Conservation (phyloP, 92 coral and sea anemone genomes). For the Metridium senile region DNA sequence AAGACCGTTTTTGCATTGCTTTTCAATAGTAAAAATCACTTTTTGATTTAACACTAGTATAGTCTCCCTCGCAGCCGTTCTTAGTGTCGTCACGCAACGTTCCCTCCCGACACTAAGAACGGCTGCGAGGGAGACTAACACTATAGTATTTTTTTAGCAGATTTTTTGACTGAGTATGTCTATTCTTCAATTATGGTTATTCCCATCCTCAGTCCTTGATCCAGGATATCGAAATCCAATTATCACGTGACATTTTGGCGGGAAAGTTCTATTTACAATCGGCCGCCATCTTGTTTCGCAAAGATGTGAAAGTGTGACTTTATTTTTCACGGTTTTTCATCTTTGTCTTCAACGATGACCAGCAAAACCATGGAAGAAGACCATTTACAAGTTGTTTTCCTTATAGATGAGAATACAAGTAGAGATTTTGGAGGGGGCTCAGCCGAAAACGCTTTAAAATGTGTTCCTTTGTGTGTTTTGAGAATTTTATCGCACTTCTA, state of each 20-base stretch:
- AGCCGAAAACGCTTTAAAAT: constrained; percentile 43
- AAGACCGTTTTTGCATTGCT: too few relatives aligned
- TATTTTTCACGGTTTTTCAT: background rate
- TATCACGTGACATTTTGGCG: constrained; percentile 50
- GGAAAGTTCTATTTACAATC: constrained; percentile 43
- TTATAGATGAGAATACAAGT: constrained; percentile 54
- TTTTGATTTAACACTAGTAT: too few relatives aligned
- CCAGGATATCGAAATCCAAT: background rate
- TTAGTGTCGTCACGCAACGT: too few relatives aligned
- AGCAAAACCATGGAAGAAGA: background rate
- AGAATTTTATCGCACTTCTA: constrained; percentile 72
- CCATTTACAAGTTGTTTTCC: constrained; percentile 46
- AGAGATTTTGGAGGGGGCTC: constrained; percentile 22
- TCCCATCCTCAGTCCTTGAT: background rate
- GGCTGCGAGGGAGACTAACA: too few relatives aligned
- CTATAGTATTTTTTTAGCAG: too few relatives aligned
- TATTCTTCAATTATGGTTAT: background rate
- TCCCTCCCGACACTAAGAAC: too few relatives aligned
- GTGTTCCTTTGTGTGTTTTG: constrained; percentile 78
- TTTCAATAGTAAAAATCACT: too few relatives aligned
- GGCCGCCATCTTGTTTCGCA: constrained; percentile 33
- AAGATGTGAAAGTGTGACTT: background rate
- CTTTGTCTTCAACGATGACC: constrained; percentile 9
- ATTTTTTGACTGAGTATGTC: too few relatives aligned
- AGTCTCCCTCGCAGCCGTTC: too few relatives aligned